These are phyloP conservation scores for Heterocephalus glaber DNA, from an alignment of 2,113 vertebrate species.

Conservation along the genomic window DNA sequence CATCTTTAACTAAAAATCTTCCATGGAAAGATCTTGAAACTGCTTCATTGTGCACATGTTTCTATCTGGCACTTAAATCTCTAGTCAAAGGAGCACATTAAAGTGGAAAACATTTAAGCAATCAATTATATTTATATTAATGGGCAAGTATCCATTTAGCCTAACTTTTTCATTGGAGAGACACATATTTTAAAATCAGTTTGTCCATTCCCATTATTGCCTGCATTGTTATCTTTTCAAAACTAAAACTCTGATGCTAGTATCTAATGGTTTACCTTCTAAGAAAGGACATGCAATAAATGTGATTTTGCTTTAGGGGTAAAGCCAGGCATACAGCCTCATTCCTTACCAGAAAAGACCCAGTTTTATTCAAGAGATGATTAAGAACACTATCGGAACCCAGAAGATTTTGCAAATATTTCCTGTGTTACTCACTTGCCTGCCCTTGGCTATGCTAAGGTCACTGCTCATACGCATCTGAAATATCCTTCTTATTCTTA, in stretches of 20 bases:
- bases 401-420: background rate
- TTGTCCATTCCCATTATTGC: background rate
- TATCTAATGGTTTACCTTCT: background rate
- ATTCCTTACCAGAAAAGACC: background rate
- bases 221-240: background rate
- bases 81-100: background rate
- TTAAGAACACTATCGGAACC: background rate
- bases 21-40: background rate
- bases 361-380: background rate
- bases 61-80: background rate
- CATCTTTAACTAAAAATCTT: background rate
- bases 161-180: background rate
- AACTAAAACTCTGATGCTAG: background rate
- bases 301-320: background rate
- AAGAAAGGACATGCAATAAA: background rate
- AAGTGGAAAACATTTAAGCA: background rate
- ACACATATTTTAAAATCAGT: background rate
- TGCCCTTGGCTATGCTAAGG: background rate
- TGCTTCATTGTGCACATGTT: background rate
- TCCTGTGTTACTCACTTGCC: background rate
- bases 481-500: background rate
- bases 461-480: background rate
- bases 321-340: background rate
- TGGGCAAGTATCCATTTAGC: background rate
- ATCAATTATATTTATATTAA: background rate